Base-by-base conservation (phyloP, 2,797 vertebrate species). In the Sorex maritimensis region DNA sequence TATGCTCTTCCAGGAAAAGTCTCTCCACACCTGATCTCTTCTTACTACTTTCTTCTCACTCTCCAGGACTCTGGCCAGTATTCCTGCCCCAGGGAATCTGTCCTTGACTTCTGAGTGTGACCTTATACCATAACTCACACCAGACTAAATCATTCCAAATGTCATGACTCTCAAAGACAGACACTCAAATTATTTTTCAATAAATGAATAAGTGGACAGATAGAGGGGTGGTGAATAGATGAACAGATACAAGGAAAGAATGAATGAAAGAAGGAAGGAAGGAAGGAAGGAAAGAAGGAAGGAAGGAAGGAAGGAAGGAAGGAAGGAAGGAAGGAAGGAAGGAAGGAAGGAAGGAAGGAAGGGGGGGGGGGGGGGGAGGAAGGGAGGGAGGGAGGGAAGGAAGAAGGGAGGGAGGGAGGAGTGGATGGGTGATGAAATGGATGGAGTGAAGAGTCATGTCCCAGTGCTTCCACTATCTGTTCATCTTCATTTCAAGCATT, bases 391-490 rank as follows among this genome's bases (percentile, higher is more conserved):
- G 63, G 63, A 10, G 24, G 21, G 63, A 11, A 12, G 24, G 26
- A 28, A 8, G 65, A 11, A 67, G 24, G 30, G 63, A 19, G 21
- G 17, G 12, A 44, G 4, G 26, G 2, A 24, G 46, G 34, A 38
- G 15, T 21, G 8, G 21, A 58, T 21, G 10, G 1, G 11, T 52
- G 6, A 52, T 52, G 49, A 52, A 52, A 4, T 5, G 52, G n/a
- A 2, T 17, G 49, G 15, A 69, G 4, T 9, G 15, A 4, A 11
- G 12, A 2, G 6, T 21, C 19, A 14, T 3, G 11, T 1, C 30
- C 46, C 41, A 21, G 17, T 58, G 15, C 38, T 46, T 19, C 21
- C 15, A 1, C 17, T 58, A 52, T 30, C 69, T 52, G 5, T 67
- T 13, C 23, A 71, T 68, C 86, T 75, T 61, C 34, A 52, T 38